A percentile compares a stretch with the other conserved stretches of the same genome.
Conservation (phyloP, 2,797 vertebrate genomes). For the Chelonia mydas region DNA sequence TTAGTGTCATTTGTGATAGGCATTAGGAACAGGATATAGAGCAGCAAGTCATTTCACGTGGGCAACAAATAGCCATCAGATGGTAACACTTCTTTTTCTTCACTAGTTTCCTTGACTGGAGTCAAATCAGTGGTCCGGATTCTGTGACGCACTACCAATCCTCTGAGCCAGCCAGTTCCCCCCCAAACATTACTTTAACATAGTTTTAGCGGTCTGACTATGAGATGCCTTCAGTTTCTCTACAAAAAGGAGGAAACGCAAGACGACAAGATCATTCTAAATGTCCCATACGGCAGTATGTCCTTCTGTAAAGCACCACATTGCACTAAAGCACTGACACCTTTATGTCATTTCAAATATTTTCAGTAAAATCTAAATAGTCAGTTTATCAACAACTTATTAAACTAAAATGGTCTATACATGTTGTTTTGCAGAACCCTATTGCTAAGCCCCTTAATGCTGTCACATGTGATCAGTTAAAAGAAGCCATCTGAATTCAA, state of each 20-base stretch:
- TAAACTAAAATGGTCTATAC: neutral
- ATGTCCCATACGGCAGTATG: slow-evolving; percentile 12
- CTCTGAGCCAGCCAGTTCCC: neutral
- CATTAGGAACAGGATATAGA: slow-evolving; percentile 5
- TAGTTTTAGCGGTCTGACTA: neutral
- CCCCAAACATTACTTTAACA: neutral
- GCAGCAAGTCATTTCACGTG: neutral
- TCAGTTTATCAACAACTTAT: neutral
- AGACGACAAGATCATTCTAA: slow-evolving; percentile 30
- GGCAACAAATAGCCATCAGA: neutral
- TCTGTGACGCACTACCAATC: neutral
- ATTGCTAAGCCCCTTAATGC: neutral
- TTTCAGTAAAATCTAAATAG: neutral
- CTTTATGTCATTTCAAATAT: neutral
- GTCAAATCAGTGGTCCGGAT: neutral
- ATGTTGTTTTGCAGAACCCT: neutral
- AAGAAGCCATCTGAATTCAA: slow-evolving; percentile 35
- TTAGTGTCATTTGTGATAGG: neutral
- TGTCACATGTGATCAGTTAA: neutral
- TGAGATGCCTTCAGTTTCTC: neutral
- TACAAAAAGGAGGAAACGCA: neutral
- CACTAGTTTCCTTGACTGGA: neutral
- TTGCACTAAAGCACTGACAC: neutral
- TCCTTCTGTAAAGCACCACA: slow-evolving; percentile 13
- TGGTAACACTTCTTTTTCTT: neutral